Evolutionary conservation across 30 jellyfish, hydroid and myxozoan genomes (phyloP).

Genomic region (Catostylus mosaicus): DNA sequence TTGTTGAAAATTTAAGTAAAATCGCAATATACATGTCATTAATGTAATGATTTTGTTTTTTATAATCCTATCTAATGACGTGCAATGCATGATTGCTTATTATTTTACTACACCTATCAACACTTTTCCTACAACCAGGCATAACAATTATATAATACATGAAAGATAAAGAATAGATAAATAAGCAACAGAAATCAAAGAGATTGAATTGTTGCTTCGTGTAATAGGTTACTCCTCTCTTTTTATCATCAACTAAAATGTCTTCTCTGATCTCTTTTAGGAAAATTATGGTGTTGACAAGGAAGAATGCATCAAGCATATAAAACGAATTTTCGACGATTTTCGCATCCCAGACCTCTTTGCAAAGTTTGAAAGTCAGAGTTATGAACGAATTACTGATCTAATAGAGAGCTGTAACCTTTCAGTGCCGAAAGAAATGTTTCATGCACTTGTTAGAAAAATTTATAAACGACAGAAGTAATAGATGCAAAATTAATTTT

Average conservation of each 20-base stretch:
- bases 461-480: slow-evolving; percentile 67
- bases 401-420: slow-evolving; percentile 41
- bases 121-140: too few species aligned
- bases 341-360: slow-evolving; percentile 49
- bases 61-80: too few species aligned
- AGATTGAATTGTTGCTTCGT: neutral
- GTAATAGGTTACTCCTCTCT: neutral
- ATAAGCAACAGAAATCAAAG: too few species aligned
- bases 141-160: too few species aligned
- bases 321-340: slow-evolving; percentile 64
- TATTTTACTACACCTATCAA: too few species aligned
- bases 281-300: slow-evolving; percentile 80
- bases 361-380: slow-evolving; percentile 57
- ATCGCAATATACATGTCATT: too few species aligned
- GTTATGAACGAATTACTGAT: slow-evolving; percentile 46
- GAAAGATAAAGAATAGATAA: too few species aligned
- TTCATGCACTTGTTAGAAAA: slow-evolving; percentile 59
- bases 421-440: slow-evolving; percentile 74
- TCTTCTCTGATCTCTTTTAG: neutral
- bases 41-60: too few species aligned
- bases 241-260: neutral
- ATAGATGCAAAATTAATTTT: neutral
- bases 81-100: too few species aligned
- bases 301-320: slow-evolving; percentile 37
- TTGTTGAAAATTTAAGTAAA: too few species aligned